A percentile compares a stretch with the other conserved stretches of the same genome.
These are phyloP conservation scores for Microtus montanus DNA, from an alignment of 2,113 vertebrate genomes.

Conservation along the genomic window DNA sequence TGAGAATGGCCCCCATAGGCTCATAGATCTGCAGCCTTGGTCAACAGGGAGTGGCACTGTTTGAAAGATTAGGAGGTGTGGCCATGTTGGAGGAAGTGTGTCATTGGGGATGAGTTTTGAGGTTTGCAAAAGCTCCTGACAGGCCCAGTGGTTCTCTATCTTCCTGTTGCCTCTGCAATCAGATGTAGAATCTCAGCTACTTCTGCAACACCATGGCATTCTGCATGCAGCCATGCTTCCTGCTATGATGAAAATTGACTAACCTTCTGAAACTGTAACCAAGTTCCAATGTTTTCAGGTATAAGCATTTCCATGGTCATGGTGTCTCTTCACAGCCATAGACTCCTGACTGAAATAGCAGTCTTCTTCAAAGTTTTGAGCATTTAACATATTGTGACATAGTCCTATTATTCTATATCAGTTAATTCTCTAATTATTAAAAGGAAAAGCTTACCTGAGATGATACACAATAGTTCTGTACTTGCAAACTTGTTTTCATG, in stretches of 20 bases:
- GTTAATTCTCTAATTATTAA: slow-evolving; percentile 22
- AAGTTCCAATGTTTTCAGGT: background rate
- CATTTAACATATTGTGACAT: background rate
- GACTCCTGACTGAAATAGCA: background rate
- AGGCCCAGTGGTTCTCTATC: background rate
- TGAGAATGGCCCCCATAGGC: background rate
- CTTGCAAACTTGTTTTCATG: background rate
- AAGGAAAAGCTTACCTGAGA: background rate
- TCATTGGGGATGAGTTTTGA: background rate
- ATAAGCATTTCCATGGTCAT: background rate
- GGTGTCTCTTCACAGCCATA: background rate
- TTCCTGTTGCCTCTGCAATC: background rate
- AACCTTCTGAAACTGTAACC: background rate
- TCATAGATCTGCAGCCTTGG: too few species aligned
- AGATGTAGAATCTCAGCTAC: background rate
- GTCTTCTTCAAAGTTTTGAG: background rate
- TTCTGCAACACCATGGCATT: background rate
- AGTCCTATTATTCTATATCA: background rate
- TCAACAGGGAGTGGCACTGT: background rate
- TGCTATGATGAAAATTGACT: background rate
- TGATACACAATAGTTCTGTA: background rate
- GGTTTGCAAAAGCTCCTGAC: background rate
- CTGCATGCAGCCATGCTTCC: too few species aligned
- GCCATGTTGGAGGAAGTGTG: background rate
- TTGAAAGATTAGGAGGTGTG: background rate